Conservation (phyloP, 2,113 vertebrate species). For the Sylvilagus bachmani region DNA sequence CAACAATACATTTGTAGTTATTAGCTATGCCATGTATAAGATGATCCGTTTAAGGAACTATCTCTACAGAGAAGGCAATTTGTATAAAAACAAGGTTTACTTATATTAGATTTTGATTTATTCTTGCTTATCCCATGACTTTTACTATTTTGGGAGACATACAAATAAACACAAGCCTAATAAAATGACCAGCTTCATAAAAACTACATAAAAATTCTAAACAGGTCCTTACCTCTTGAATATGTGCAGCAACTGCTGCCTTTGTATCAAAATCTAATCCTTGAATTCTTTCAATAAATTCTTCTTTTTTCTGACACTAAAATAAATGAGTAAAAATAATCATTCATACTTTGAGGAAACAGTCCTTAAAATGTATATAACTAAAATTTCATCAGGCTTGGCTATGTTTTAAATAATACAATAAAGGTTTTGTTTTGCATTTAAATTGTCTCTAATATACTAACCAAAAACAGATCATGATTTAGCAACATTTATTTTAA, state of each 20-base stretch:
- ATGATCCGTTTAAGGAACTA: constrained; percentile 11
- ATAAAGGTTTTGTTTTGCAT: constrained; percentile 60
- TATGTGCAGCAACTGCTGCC: constrained; percentile 97
- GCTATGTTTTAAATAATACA: constrained; percentile 58
- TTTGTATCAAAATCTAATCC: constrained; percentile 97
- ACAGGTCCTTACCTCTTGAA: constrained; percentile 94
- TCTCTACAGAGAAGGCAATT: constrained; percentile 7
- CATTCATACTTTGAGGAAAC: constrained; percentile 39
- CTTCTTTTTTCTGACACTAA: constrained; percentile 98
- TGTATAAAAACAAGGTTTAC: constrained; percentile 14
- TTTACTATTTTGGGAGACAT: constrained; percentile 33
- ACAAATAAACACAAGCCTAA: background rate
- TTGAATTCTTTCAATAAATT: constrained; percentile 98
- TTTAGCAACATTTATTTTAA: constrained; percentile 61
- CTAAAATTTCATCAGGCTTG: constrained; percentile 50
- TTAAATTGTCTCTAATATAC: constrained; percentile 52
- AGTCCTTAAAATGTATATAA: constrained; percentile 63
- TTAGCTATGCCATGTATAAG: background rate
- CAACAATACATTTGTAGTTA: background rate
- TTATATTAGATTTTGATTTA: constrained; percentile 50
- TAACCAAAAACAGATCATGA: constrained; percentile 66
- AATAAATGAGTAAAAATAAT: constrained; percentile 76
- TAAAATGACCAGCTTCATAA: constrained; percentile 8
- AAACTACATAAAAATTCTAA: constrained; percentile 32
- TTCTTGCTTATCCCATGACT: constrained; percentile 26